Evolutionary conservation across 2,888 invertebrate genomes (phyloP).

Genomic region (Philopedon plagiatum): DNA sequence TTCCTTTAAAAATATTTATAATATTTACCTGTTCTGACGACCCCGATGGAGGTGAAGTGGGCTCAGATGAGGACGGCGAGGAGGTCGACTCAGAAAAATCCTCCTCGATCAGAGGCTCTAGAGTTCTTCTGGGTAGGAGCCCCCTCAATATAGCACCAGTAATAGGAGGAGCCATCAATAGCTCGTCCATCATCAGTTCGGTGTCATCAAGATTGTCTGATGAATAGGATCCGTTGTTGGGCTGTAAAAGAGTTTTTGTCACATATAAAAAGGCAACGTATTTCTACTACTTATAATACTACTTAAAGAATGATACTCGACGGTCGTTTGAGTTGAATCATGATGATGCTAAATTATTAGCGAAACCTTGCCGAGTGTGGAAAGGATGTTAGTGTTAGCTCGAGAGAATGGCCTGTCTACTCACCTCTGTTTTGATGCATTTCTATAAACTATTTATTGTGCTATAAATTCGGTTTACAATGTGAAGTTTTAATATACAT

Average conservation of each 20-base stretch:
- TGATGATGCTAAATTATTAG: too few species aligned
- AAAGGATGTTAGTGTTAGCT: too few species aligned
- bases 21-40: constrained; percentile 68
- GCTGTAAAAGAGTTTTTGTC: too few species aligned
- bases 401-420: too few species aligned
- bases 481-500: too few species aligned
- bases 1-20: neutral
- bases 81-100: constrained; percentile 80
- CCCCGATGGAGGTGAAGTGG: constrained; percentile 59
- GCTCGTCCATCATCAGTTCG: constrained; percentile 86
- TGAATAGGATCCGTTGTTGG: constrained; percentile 68
- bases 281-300: neutral
- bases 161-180: constrained; percentile 83
- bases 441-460: too few species aligned
- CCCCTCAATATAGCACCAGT: constrained; percentile 81
- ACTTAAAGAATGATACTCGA: neutral
- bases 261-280: constrained; percentile 25
- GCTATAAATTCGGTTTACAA: too few species aligned
- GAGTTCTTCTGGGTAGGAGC: constrained; percentile 79
- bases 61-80: constrained; percentile 63
- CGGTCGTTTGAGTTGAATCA: neutral
- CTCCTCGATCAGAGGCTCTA: constrained; percentile 88
- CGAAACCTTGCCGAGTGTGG: too few species aligned
- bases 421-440: too few species aligned
- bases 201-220: constrained; percentile 83